Evolutionary conservation across 2,888 invertebrate genomes (phyloP).

Genomic region (Sphaerophoria taeniata): DNA sequence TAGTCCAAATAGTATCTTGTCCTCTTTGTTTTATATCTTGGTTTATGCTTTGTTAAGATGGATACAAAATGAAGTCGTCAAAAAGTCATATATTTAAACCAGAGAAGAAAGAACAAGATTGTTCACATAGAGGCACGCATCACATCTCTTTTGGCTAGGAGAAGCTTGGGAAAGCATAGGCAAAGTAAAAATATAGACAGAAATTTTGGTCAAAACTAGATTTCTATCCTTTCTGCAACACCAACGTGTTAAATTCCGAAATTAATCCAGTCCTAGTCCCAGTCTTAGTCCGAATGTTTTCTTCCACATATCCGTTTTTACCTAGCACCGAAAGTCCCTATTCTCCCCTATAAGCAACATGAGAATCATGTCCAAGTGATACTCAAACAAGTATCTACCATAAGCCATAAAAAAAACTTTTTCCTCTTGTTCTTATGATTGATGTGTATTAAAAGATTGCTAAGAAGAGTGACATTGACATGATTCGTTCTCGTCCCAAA

Average conservation of each 20-base stretch:
- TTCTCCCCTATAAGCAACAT: background rate
- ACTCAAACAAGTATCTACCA: background rate
- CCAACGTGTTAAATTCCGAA: no score
- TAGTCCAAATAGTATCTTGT: background rate
- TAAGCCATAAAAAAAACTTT: no score
- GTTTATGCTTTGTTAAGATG: background rate
- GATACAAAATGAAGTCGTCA: background rate
- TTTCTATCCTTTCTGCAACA: no score
- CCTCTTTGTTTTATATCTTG: background rate
- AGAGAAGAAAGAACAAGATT: background rate
- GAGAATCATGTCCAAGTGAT: background rate
- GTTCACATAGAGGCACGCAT: background rate
- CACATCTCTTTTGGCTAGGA: background rate
- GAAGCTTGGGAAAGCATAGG: background rate
- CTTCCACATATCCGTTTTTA: no score
- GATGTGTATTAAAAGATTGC: slow-evolving; percentile 59
- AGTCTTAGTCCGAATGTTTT: no score
- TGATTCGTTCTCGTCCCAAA: background rate
- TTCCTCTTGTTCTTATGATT: slow-evolving; percentile 45
- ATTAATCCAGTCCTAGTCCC: no score
- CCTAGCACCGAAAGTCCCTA: no score
- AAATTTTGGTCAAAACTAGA: no score
- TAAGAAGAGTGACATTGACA: slow-evolving; percentile 26
- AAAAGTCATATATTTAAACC: slow-evolving; percentile 5
- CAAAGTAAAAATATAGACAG: no score